These are phyloP conservation scores for Melipona beecheii DNA, from an alignment of 2,888 invertebrate species.

Conservation along the genomic window DNA sequence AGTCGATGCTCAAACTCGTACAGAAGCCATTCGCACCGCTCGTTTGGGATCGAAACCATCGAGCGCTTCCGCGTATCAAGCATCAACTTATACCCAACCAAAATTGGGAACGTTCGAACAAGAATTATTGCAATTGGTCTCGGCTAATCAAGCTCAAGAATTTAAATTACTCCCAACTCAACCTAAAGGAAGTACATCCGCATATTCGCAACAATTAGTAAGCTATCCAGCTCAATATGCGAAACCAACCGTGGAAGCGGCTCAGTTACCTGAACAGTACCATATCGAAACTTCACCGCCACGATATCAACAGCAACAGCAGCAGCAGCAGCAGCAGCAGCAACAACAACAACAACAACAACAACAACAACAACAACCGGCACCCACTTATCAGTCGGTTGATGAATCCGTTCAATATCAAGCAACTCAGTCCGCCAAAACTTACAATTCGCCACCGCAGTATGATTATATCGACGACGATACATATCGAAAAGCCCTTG, in stretches of 20 bases:
- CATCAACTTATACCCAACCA: slow-evolving; percentile 70
- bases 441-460: slow-evolving; percentile 71
- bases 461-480: slow-evolving; percentile 73
- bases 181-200: slow-evolving; percentile 61
- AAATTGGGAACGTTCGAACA: slow-evolving; percentile 81
- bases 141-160: slow-evolving; percentile 81
- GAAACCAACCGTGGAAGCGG: slow-evolving; percentile 67
- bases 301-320: slow-evolving; percentile 71
- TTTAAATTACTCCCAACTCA: slow-evolving; percentile 75
- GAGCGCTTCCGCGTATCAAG: slow-evolving; percentile 71
- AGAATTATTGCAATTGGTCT: slow-evolving; percentile 79
- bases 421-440: slow-evolving; percentile 56
- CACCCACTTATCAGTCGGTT: slow-evolving; percentile 67
- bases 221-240: slow-evolving; percentile 72
- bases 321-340: slow-evolving; percentile 67
- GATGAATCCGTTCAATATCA: slow-evolving; percentile 72
- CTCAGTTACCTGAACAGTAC: slow-evolving; percentile 77
- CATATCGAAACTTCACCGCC: slow-evolving; percentile 79
- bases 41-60: slow-evolving; percentile 71
- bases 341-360: slow-evolving; percentile 68
- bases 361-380: slow-evolving; percentile 66
- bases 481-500: slow-evolving; percentile 43
- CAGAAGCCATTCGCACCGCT: slow-evolving; percentile 71
- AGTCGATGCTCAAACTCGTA: slow-evolving; percentile 75
- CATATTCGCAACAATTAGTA: slow-evolving; percentile 73